These are phyloP conservation scores for Trichogramma evanescens DNA, from an alignment of 2,888 invertebrate species.

Conservation along the genomic window DNA sequence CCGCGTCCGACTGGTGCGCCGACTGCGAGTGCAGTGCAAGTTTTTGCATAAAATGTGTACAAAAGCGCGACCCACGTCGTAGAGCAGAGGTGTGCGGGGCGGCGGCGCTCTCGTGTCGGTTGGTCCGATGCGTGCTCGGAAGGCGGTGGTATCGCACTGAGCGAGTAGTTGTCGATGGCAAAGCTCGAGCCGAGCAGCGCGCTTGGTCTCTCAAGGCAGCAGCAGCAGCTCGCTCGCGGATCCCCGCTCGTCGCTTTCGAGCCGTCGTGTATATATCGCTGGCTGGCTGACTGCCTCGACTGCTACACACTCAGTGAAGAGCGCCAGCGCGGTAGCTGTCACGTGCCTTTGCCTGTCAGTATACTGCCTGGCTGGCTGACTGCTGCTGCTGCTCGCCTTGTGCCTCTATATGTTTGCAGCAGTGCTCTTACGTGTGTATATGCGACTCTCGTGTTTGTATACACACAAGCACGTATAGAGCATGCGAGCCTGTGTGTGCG, in stretches of 20 bases:
- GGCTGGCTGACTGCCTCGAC: not conserved
- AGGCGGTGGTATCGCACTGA: slow-evolving; percentile 49
- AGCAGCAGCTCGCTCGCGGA: slow-evolving; percentile 12
- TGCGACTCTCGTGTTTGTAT: too few relatives aligned
- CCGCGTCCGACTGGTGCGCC: not conserved
- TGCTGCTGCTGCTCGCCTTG: slow-evolving; percentile 7
- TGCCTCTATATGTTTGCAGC: not conserved
- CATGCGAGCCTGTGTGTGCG: too few relatives aligned
- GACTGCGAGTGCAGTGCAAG: too few relatives aligned
- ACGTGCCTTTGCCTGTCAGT: slow-evolving; percentile 38
- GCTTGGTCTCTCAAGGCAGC: not conserved
- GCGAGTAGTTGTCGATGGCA: slow-evolving; percentile 21
- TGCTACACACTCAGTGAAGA: slow-evolving; percentile 34
- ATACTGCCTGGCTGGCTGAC: not conserved
- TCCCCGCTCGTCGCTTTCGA: slow-evolving; percentile 13
- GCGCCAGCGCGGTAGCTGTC: slow-evolving; percentile 47
- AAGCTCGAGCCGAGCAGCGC: slow-evolving; percentile 20
- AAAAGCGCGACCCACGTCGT: too few relatives aligned
- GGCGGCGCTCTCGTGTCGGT: slow-evolving; percentile 21
- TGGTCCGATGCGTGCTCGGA: slow-evolving; percentile 42
- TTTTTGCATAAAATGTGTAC: too few relatives aligned
- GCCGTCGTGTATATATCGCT: not conserved
- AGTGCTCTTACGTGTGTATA: too few relatives aligned
- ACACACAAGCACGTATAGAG: too few relatives aligned
- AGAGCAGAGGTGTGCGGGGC: slow-evolving; percentile 29